phyloP scores from a whole-genome alignment of 2,797 vertebrate genomes.

The Simalia tracyae region DNA sequence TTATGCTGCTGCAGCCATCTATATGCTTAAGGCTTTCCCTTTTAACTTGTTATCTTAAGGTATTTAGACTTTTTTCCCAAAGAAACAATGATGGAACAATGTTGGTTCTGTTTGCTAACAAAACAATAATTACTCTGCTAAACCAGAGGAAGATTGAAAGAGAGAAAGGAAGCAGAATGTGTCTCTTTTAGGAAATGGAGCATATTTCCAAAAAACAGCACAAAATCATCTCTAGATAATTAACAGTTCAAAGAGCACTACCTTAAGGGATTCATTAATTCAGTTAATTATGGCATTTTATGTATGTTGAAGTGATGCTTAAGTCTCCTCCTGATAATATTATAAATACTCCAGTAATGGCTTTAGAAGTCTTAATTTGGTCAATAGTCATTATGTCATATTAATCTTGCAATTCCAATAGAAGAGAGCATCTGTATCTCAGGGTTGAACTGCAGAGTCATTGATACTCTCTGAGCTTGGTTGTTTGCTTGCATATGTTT shows the following conservation, averaged over 20 bases:
- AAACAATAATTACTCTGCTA: background rate
- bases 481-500: no score
- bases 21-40: background rate
- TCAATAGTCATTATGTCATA: background rate
- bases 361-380: background rate
- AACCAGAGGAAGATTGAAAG: background rate
- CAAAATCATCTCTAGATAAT: background rate
- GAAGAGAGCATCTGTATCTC: no score
- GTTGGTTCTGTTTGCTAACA: background rate
- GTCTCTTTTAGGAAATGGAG: background rate
- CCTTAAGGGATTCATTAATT: background rate
- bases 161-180: background rate
- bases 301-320: background rate
- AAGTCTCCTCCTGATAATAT: background rate
- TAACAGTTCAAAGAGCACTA: background rate
- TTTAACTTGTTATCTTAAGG: background rate
- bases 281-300: background rate
- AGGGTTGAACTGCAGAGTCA: no score
- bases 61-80: background rate
- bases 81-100: background rate
- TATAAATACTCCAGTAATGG: background rate
- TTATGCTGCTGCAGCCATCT: background rate
- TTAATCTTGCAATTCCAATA: no score
- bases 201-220: background rate
- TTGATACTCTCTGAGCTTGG: no score